Percentiles rank a stretch among this genome's conserved stretches.
Conservation (phyloP, 2,113 vertebrate species). For the Cyphomyrus discorhynchus region DNA sequence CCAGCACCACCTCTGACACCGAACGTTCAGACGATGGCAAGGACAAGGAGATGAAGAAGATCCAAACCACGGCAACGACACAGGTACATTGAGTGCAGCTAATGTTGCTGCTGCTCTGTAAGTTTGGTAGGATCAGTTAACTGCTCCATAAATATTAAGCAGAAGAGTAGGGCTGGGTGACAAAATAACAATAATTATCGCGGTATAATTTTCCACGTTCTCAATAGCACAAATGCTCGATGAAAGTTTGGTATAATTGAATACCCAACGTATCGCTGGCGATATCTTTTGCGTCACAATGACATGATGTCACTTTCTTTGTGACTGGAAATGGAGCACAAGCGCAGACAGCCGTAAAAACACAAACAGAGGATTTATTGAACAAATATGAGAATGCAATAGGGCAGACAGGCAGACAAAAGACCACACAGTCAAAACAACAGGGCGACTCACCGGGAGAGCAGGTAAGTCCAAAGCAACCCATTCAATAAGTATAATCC, state of each 20-base stretch:
- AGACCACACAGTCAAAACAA: not conserved
- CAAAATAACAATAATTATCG: not conserved
- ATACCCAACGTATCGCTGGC: not conserved
- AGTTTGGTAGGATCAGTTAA: not conserved
- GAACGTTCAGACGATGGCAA: constrained; percentile 96
- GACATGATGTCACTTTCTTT: not conserved
- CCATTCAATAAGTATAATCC: not conserved
- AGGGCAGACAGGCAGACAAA: not conserved
- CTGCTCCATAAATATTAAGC: not conserved
- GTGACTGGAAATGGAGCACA: not conserved
- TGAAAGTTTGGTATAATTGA: not conserved
- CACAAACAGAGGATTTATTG: not conserved
- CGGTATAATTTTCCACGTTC: not conserved
- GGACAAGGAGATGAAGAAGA: constrained; percentile 93
- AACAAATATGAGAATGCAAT: not conserved
- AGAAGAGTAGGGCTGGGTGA: not conserved
- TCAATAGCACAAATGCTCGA: not conserved
- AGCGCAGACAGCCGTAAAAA: not conserved
- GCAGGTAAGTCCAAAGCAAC: not conserved
- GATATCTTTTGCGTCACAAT: not conserved
- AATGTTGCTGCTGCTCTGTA: not conserved
- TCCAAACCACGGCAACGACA: constrained; percentile 92
- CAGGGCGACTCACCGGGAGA: not conserved
- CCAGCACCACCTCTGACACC: constrained; percentile 74
- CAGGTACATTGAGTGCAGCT: constrained; percentile 62